Evolutionary conservation across 2,888 invertebrate species (phyloP), one percentile per base, ranked within the genome.

Genomic region (Melinopterus prodromus): DNA sequence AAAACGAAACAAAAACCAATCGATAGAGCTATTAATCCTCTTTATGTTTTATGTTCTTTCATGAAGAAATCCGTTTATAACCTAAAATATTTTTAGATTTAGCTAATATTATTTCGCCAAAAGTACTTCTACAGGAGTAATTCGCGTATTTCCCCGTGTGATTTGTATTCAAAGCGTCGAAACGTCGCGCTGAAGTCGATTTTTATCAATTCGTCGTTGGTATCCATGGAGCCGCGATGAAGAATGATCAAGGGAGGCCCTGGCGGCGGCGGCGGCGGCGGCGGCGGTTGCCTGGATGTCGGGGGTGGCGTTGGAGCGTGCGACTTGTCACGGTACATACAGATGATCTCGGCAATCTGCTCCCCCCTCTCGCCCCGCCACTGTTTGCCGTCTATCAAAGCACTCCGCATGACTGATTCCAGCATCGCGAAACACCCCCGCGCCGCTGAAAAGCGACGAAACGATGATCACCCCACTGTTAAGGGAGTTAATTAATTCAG

Each of bases 331-430:
- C 53, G 53, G 53, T 26, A 26, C 53, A 7, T 53, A 53, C 53
- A 53, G 53, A 53, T 53, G 53, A 53, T 53, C 53, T 53, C 53
- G 53, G 53, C 53, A 53, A 53, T 53, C 53, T 53, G 53, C 12
- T 53, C 53, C 12, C 12, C 53, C 53, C 53, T 53, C 53, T 2
- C 53, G 12, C 53, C 53, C 53, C 53, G 53, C 53, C 53, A 12
- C 53, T 53, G 53, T 53, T 53, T 53, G 53, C 53, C 53, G 53
- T 53, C 53, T 53, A 53, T 53, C 53, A 53, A 53, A 53, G 53
- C 53, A 53, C 53, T 53, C 12, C 53, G 53, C 53, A 53, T 53
- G 53, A 53, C 53, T 53, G 53, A 53, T 53, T 53, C 53, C 53
- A 12, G 9, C 53, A 7, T 12, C 53, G 53, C 53, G 53, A 53